phyloP scores from a whole-genome alignment of 2,888 invertebrate genomes.

The Rotaria magnacalcarata region DNA sequence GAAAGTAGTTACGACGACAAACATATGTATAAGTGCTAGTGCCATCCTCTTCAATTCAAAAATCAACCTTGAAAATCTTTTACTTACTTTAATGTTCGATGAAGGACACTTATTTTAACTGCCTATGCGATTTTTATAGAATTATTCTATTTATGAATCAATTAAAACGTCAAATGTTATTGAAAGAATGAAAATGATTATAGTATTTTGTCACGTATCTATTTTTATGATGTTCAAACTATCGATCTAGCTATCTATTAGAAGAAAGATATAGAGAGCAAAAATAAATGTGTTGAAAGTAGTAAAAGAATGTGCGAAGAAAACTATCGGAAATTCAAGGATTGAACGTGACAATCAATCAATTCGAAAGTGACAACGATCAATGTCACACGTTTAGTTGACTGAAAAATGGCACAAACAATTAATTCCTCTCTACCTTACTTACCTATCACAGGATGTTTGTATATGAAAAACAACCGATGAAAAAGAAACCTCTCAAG shows the following conservation, averaged over 20 bases:
- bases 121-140: too few species aligned
- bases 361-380: background rate
- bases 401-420: background rate
- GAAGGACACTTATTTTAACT: too few species aligned
- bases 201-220: conserved; percentile 1
- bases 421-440: background rate
- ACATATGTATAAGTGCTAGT: background rate
- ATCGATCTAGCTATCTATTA: too few species aligned
- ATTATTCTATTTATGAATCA: too few species aligned
- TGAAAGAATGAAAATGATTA: background rate
- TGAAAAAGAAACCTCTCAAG: background rate
- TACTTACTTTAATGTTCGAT: background rate
- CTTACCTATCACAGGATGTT: background rate
- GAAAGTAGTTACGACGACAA: background rate
- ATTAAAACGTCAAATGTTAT: too few species aligned
- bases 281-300: background rate
- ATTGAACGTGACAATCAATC: conserved; percentile 3
- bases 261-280: too few species aligned
- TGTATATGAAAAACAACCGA: background rate
- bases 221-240: background rate
- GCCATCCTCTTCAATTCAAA: background rate
- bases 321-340: background rate
- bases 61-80: background rate
- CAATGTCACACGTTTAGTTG: background rate
- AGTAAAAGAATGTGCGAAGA: conserved; percentile 1